Evolutionary conservation across 2,888 invertebrate species (phyloP), one percentile per base, ranked within the genome.

Genomic region (Agrotis clavis): DNA sequence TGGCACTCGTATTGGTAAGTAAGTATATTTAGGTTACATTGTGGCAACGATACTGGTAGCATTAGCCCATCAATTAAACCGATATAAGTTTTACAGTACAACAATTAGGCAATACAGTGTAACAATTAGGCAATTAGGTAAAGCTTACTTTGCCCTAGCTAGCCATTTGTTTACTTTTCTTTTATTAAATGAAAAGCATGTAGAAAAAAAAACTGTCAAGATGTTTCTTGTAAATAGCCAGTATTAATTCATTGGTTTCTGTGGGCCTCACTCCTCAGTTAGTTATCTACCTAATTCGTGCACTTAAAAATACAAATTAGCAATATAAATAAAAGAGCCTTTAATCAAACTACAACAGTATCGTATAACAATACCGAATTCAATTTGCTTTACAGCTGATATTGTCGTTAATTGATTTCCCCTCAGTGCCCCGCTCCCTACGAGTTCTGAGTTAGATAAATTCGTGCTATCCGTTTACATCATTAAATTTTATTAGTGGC

Each of bases 401-500:
- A 88, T 92, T 92, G 92, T 91, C 88, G 85, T 91, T 94, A 94
- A 94, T 94, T 94, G 94, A 93, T 94, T 94, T 93, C 92, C 94
- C 95, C 94, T 92, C 92, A 91, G 90, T 88, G 89, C 86, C 80
- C 79, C 84, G 90, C 91, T 90, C 93, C 92, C 93, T 84, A 88
- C 89, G 88, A 90, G 87, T 92, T 88, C 88, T 84, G 90, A 93
- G 91, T 94, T 92, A 94, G 93, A 95, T 95, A 94, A 94, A 95
- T 95, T 94, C 92, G 91, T 92, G 94, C 93, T 96, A 95, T 96
- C 95, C 95, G 95, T 95, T 96, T 96, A 96, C 95, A 95, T 94
- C 95, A 96, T 96, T 95, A 95, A 95, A 95, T 96, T 96, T 96
- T 96, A 96, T 95, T 95, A 95, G 94, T 92, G 92, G 92, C 92